These are phyloP conservation scores for Saccostrea echinata DNA, from an alignment of 1,140 invertebrate species.

Conservation along the genomic window DNA sequence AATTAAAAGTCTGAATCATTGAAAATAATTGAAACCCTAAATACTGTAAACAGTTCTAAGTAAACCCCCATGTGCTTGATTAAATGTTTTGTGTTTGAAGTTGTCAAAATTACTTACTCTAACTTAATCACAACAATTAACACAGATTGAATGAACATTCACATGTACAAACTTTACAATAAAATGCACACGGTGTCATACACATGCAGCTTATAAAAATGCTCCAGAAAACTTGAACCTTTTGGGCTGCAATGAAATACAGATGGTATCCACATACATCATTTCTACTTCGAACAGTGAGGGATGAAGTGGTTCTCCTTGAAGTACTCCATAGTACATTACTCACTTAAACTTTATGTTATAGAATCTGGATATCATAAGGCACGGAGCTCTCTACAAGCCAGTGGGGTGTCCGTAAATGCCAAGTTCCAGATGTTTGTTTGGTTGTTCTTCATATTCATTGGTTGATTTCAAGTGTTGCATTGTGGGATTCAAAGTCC, in stretches of 20 bases:
- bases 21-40: not conserved
- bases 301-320: not conserved
- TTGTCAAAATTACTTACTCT: no score
- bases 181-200: not conserved
- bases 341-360: not conserved
- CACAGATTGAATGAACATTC: not conserved
- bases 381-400: not conserved
- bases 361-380: slow-evolving; percentile 7
- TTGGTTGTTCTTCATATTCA: not conserved
- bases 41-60: not conserved
- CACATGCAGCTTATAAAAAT: not conserved
- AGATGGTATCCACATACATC: not conserved
- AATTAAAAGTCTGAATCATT: no score
- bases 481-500: not conserved
- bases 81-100: no score
- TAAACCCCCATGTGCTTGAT: no score
- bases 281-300: not conserved
- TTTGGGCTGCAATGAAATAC: not conserved
- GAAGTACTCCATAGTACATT: no score
- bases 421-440: not conserved
- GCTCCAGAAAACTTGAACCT: not conserved
- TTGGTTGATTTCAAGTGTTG: not conserved
- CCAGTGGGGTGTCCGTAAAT: not conserved
- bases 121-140: not conserved
- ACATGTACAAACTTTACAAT: not conserved